Evolutionary conservation across 2,888 invertebrate genomes (phyloP).

Genomic region (Polyommatus icarus): DNA sequence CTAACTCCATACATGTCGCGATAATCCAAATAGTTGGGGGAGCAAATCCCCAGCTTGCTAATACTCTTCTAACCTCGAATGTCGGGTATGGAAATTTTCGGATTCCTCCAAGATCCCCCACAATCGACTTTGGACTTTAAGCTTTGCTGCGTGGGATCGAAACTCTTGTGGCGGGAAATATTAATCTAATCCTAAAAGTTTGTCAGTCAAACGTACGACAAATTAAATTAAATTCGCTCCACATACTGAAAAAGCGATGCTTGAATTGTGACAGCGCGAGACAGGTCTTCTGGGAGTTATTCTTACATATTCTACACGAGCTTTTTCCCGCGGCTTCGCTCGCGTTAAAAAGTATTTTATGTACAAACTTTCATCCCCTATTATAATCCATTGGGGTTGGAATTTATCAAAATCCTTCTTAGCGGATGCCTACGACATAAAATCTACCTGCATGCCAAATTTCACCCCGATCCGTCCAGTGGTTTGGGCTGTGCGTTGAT

Average conservation of each 20-base stretch:
- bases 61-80: constrained; percentile 72
- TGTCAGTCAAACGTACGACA: constrained; percentile 5
- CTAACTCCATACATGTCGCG: constrained; percentile 47
- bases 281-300: background rate
- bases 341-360: no score
- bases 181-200: constrained; percentile 13
- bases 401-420: no score
- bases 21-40: constrained; percentile 59
- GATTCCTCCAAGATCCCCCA: constrained; percentile 29
- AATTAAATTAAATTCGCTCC: constrained; percentile 10
- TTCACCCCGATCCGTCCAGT: no score
- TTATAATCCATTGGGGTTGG: no score
- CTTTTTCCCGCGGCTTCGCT: no score
- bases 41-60: constrained; percentile 63
- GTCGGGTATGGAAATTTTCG: constrained; percentile 15
- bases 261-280: background rate
- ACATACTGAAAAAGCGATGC: constrained; percentile 7
- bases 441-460: no score
- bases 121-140: constrained; percentile 51
- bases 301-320: no score
- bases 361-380: no score
- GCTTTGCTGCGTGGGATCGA: constrained; percentile 41
- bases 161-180: background rate
- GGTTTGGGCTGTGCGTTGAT: no score
- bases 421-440: no score